Conservation (phyloP, 1,140 invertebrate species). For the Pectinophora gossypiella region DNA sequence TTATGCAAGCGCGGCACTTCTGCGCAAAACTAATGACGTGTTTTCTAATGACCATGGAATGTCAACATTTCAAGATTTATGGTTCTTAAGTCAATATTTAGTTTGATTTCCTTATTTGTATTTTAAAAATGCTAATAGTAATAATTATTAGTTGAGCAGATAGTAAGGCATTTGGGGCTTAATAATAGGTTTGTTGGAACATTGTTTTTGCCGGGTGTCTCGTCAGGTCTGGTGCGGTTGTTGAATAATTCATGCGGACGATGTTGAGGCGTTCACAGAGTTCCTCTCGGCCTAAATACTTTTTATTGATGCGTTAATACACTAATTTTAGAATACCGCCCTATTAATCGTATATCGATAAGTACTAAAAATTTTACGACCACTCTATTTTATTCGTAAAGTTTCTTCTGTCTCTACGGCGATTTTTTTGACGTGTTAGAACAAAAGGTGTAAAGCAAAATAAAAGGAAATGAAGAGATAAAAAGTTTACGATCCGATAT, state of each 20-base stretch:
- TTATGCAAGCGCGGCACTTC: slow-evolving; percentile 30
- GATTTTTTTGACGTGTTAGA: slow-evolving; percentile 14
- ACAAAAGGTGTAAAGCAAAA: slow-evolving; percentile 53
- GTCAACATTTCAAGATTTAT: not conserved
- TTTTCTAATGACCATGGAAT: slow-evolving; percentile 2
- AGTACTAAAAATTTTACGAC: not conserved
- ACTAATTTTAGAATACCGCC: too few relatives aligned
- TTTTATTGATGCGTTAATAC: not conserved
- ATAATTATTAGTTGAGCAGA: not conserved
- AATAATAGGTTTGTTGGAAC: slow-evolving; percentile 15
- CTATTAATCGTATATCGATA: not conserved
- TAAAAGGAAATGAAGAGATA: slow-evolving; percentile 60
- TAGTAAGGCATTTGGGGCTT: not conserved
- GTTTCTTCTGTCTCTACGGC: not conserved
- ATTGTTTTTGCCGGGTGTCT: slow-evolving; percentile 12
- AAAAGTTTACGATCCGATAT: slow-evolving; percentile 63
- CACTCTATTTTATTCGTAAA: slow-evolving; percentile 1
- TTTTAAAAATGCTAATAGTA: not conserved
- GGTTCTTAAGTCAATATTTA: not conserved
- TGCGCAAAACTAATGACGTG: slow-evolving; percentile 19
- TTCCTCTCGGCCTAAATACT: not conserved
- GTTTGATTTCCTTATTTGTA: not conserved
- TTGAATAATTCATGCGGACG: slow-evolving; percentile 6
- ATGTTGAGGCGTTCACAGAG: not conserved
- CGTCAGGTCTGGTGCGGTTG: slow-evolving; percentile 3